Conservation (phyloP, 2,113 vertebrate genomes). For the Dipodomys merriami region DNA sequence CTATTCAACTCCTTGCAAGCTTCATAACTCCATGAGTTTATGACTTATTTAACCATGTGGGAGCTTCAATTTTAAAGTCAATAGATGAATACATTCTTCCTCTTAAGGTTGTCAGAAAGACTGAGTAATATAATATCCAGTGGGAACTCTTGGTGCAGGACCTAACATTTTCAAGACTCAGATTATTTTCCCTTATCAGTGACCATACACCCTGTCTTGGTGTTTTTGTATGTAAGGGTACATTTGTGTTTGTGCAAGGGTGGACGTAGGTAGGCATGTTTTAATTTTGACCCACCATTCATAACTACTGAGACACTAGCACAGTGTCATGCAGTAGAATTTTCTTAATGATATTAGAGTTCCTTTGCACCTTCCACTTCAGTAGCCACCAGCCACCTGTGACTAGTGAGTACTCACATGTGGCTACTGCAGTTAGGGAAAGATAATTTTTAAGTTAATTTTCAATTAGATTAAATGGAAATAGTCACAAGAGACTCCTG, state of each 20-base stretch:
- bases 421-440: neutral
- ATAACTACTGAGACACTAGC: neutral
- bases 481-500: neutral
- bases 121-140: neutral
- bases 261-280: neutral
- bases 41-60: slow-evolving; percentile 5
- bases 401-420: neutral
- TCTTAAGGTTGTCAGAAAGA: neutral
- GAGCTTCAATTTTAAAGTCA: neutral
- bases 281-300: neutral
- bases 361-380: neutral
- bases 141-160: neutral
- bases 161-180: neutral
- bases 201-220: neutral
- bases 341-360: neutral
- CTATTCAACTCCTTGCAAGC: neutral
- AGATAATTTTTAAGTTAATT: neutral
- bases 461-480: slow-evolving; percentile 39
- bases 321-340: neutral
- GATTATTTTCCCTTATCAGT: neutral
- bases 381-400: neutral
- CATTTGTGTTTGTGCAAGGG: neutral
- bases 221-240: neutral
- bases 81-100: neutral
- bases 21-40: neutral